phyloP scores from a whole-genome alignment of 1,140 invertebrate species.

The Homalodisca vitripennis region DNA sequence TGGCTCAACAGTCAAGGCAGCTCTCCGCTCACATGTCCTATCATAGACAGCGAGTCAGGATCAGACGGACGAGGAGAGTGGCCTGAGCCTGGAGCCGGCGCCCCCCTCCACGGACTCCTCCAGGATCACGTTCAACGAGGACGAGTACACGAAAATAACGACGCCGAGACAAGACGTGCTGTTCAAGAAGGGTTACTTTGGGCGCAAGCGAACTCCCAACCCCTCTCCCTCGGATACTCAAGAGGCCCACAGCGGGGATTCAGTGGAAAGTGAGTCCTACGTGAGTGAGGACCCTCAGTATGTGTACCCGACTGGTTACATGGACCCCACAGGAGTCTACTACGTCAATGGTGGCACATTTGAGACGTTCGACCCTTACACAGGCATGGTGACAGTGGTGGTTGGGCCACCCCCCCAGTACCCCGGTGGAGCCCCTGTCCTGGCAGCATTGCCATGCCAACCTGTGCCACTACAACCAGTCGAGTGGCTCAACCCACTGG shows the following conservation, averaged over 20 bases:
- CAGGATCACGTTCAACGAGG: slow-evolving; percentile 43
- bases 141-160: slow-evolving; percentile 69
- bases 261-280: slow-evolving; percentile 38
- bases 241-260: slow-evolving; percentile 37
- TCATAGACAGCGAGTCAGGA: slow-evolving; percentile 32
- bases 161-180: slow-evolving; percentile 69
- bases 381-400: slow-evolving; percentile 38
- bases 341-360: slow-evolving; percentile 39
- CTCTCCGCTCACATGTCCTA: slow-evolving; percentile 27
- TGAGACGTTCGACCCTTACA: slow-evolving; percentile 43
- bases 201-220: slow-evolving; percentile 52
- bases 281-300: slow-evolving; percentile 38
- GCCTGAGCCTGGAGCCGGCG: slow-evolving; percentile 20
- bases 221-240: slow-evolving; percentile 28
- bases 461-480: slow-evolving; percentile 45
- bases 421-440: slow-evolving; percentile 34
- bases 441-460: slow-evolving; percentile 42
- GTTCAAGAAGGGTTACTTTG: slow-evolving; percentile 69
- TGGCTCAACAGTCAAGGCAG: slow-evolving; percentile 43
- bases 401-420: slow-evolving; percentile 37
- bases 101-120: slow-evolving; percentile 25
- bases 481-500: slow-evolving; percentile 46
- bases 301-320: slow-evolving; percentile 33
- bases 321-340: slow-evolving; percentile 38
- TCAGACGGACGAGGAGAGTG: background rate